These are phyloP conservation scores for Blastobasis adustella DNA, from an alignment of 2,888 invertebrate genomes.

Conservation along the genomic window DNA sequence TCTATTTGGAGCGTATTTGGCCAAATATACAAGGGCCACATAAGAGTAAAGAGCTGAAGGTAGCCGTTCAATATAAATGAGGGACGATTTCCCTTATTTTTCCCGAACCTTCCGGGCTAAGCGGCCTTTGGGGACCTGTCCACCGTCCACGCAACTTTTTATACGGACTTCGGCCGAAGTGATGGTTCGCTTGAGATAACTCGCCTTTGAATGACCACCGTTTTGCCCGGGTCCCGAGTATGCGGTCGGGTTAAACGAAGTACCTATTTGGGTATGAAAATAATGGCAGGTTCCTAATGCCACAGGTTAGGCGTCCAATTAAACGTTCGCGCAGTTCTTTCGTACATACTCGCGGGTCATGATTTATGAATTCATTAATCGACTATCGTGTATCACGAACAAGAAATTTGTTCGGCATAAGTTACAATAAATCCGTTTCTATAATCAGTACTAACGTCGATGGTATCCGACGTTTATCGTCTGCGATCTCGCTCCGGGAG, in stretches of 20 bases:
- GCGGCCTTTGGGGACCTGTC: conserved; percentile 52
- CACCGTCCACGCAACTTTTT: conserved; percentile 37
- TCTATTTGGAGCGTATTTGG: conserved; percentile 4
- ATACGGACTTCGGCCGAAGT: conserved; percentile 21
- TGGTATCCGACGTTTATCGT: conserved; percentile 62
- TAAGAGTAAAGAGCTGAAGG: conserved; percentile 28
- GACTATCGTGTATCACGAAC: conserved; percentile 1
- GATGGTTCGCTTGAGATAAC: conserved; percentile 38
- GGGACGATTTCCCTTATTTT: conserved; percentile 56
- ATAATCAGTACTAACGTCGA: conserved; percentile 65
- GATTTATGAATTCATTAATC: too few relatives aligned
- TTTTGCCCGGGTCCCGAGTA: conserved; percentile 13
- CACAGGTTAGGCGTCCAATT: too few relatives aligned
- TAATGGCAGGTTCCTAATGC: too few relatives aligned
- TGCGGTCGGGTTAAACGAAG: too few relatives aligned
- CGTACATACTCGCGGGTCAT: too few relatives aligned
- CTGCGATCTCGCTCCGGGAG: conserved; percentile 55
- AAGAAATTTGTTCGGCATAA: conserved; percentile 16
- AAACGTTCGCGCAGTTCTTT: too few relatives aligned
- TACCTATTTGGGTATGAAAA: too few relatives aligned
- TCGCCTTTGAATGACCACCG: conserved; percentile 37
- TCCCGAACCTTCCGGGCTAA: conserved; percentile 49
- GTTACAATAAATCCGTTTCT: conserved; percentile 55
- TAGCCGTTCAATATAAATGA: conserved; percentile 61
- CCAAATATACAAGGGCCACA: conserved; percentile 7